These are phyloP conservation scores for Drosophila burlai DNA, from an alignment of 1,140 invertebrate genomes.

Conservation along the genomic window DNA sequence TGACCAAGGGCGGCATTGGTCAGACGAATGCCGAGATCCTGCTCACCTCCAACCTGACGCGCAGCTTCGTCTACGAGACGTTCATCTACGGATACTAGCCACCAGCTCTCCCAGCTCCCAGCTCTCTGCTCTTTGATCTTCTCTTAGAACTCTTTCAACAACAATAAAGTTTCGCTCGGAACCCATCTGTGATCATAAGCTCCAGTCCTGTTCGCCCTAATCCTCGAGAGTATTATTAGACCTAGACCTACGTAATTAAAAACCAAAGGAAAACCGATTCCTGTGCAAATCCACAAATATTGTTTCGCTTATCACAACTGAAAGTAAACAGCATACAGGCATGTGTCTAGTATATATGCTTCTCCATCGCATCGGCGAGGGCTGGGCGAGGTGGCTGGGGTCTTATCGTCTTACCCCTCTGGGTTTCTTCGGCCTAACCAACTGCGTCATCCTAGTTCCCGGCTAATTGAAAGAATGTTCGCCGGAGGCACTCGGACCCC, in stretches of 20 bases:
- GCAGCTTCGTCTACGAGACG: conserved; percentile 69
- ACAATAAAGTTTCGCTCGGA: conserved; percentile 56
- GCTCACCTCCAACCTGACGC: conserved; percentile 60
- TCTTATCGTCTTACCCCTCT: conserved; percentile 5
- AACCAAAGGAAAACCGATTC: not conserved
- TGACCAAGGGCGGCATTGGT: conserved; percentile 67
- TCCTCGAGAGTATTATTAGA: conserved; percentile 41
- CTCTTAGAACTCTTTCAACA: conserved; percentile 27
- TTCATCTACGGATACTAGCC: conserved; percentile 77
- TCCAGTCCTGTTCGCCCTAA: conserved; percentile 6
- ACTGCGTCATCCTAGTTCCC: conserved; percentile 7
- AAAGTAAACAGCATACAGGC: not conserved
- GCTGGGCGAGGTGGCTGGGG: not conserved
- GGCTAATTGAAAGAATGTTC: conserved; percentile 6
- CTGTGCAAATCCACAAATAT: conserved; percentile 4
- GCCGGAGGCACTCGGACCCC: not conserved
- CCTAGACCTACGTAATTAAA: conserved; percentile 14
- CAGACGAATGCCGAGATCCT: conserved; percentile 57
- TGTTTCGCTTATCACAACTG: conserved; percentile 18
- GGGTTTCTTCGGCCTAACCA: conserved; percentile 3
- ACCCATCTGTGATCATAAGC: conserved; percentile 70
- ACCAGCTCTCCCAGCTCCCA: not conserved
- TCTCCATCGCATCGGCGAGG: not conserved
- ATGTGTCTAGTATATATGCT: not conserved
- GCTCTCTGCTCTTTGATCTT: conserved; percentile 2